phyloP scores from a whole-genome alignment of 2,888 invertebrate genomes.

The Euplagia quadripunctaria region DNA sequence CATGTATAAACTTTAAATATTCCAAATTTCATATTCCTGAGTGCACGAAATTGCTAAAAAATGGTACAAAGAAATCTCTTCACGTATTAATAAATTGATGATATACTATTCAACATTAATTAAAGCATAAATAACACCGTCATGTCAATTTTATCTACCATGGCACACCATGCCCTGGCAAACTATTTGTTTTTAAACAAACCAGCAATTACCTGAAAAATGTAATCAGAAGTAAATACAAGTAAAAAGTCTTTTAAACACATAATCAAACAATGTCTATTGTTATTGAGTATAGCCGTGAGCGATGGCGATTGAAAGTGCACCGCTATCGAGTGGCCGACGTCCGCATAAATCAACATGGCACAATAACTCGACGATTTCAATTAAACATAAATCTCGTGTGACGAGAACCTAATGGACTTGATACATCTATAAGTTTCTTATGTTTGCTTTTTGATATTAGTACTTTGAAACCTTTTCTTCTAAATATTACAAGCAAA shows the following conservation, averaged over 20 bases:
- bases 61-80: no score
- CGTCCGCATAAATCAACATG: conserved; percentile 75
- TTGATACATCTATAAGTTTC: conserved; percentile 66
- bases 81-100: no score
- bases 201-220: conserved; percentile 41
- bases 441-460: conserved; percentile 40
- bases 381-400: conserved; percentile 85
- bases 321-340: conserved; percentile 53
- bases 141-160: no score
- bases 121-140: no score
- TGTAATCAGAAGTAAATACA: conserved; percentile 28
- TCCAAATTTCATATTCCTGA: no score
- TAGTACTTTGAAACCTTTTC: conserved; percentile 33
- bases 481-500: conserved; percentile 30
- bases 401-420: conserved; percentile 78
- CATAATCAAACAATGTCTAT: conserved; percentile 72
- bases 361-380: conserved; percentile 81
- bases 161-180: no score
- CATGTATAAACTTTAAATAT: no score
- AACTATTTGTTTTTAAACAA: conserved; percentile 16
- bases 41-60: no score
- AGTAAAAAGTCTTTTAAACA: conserved; percentile 34
- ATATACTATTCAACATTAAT: no score
- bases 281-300: conserved; percentile 68
- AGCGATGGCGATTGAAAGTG: conserved; percentile 63